Evolutionary conservation across 2,113 vertebrate genomes (phyloP).

Genomic region (Cryptomyrus ogoouensis): DNA sequence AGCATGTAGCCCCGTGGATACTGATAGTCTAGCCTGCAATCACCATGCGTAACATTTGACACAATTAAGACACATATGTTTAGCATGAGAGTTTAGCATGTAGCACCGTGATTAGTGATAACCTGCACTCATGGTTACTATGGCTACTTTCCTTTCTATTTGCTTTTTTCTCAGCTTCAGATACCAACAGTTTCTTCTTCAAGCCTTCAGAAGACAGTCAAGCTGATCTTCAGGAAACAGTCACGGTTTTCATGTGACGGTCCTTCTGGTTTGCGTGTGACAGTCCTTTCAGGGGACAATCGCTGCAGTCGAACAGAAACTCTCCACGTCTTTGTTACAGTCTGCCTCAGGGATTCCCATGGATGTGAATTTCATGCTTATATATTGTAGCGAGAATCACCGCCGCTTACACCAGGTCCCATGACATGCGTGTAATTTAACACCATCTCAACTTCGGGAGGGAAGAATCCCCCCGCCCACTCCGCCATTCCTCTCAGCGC

Average conservation of each 20-base stretch:
- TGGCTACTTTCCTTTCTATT: background rate
- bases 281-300: background rate
- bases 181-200: background rate
- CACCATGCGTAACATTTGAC: background rate
- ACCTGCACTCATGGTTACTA: background rate
- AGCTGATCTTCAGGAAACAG: background rate
- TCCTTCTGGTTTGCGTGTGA: background rate
- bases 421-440: slow-evolving; percentile 3
- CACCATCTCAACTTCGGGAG: background rate
- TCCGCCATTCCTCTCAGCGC: background rate
- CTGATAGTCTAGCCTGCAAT: background rate
- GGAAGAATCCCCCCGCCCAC: background rate
- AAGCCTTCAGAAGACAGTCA: background rate
- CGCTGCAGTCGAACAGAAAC: background rate
- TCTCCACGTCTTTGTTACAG: background rate
- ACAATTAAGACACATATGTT: background rate
- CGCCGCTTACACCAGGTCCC: background rate
- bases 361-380: background rate
- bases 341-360: background rate
- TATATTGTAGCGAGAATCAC: background rate
- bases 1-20: background rate
- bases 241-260: background rate
- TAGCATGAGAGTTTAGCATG: background rate
- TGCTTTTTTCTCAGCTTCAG: background rate
- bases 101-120: background rate